phyloP scores from a whole-genome alignment of 1,140 invertebrate species.

The Leptopilina boulardi region DNA sequence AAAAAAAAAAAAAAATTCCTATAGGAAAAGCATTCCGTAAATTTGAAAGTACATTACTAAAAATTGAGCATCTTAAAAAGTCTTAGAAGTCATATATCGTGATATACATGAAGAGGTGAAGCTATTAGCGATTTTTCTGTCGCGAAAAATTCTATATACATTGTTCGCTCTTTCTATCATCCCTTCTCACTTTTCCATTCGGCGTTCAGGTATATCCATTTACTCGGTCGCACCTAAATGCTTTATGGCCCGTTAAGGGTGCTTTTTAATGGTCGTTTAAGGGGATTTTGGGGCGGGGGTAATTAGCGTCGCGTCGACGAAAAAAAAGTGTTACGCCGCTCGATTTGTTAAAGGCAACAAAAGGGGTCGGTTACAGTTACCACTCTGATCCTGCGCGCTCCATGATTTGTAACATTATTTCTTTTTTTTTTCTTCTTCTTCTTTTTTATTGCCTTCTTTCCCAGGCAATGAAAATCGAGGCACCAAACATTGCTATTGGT shows the following conservation, averaged over 20 bases:
- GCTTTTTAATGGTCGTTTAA: conserved; percentile 63
- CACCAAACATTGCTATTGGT: conserved; percentile 41
- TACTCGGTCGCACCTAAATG: conserved; percentile 54
- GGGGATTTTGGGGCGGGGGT: conserved; percentile 59
- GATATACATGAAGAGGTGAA: no score
- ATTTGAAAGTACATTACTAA: not conserved
- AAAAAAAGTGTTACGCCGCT: conserved; percentile 48
- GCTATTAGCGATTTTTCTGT: conserved; percentile 53
- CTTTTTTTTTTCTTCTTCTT: no score
- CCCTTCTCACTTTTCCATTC: conserved; percentile 45
- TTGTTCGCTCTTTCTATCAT: conserved; percentile 38
- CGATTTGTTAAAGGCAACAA: conserved; percentile 36
- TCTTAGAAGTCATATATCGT: conserved; percentile 39
- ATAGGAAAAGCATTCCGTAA: no score
- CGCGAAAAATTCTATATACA: conserved; percentile 47
- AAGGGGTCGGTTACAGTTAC: conserved; percentile 66
- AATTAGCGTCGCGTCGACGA: conserved; percentile 54
- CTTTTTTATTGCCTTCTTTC: conserved; percentile 38
- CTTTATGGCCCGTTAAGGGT: conserved; percentile 49
- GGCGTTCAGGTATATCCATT: conserved; percentile 59
- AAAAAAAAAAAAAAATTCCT: no score
- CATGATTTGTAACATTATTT: not conserved
- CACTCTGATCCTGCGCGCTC: conserved; percentile 24
- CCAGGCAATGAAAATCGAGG: conserved; percentile 35
- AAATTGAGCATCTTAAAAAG: conserved; percentile 46